These are phyloP conservation scores for Pipistrellus pipistrellus DNA, from an alignment of 2,797 vertebrate genomes.

Conservation along the genomic window DNA sequence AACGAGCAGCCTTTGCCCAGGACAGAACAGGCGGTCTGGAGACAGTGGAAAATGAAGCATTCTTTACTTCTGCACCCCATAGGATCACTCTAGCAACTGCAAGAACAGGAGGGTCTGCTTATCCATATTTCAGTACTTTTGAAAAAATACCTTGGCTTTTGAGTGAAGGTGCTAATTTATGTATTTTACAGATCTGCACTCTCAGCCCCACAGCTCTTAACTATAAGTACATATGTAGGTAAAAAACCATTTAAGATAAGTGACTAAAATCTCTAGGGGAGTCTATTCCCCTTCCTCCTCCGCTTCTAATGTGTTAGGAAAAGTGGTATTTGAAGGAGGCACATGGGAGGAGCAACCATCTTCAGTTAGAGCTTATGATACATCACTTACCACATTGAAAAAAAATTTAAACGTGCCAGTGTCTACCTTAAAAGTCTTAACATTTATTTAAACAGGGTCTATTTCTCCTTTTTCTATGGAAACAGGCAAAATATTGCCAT, in stretches of 20 bases:
- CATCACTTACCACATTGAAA: not conserved
- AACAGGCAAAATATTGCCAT: slow-evolving; percentile 40
- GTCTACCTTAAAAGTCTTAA: slow-evolving; percentile 26
- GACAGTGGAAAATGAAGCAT: not conserved
- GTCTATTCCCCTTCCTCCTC: not conserved
- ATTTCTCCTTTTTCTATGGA: slow-evolving; percentile 66
- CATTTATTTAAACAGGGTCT: slow-evolving; percentile 55
- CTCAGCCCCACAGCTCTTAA: slow-evolving; percentile 3
- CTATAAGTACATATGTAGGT: not conserved
- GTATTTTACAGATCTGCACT: slow-evolving; percentile 13
- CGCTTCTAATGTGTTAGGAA: not conserved
- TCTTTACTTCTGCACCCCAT: not conserved
- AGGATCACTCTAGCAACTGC: not conserved
- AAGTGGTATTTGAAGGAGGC: not conserved
- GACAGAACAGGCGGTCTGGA: not conserved
- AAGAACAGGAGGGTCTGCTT: not conserved
- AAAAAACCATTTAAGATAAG: not conserved
- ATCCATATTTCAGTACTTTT: not conserved
- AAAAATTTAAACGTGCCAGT: not conserved
- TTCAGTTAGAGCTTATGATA: not conserved
- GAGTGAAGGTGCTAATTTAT: slow-evolving; percentile 35
- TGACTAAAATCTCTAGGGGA: not conserved
- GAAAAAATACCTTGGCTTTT: slow-evolving; percentile 16
- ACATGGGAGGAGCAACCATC: not conserved
- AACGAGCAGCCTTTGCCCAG: not conserved